Conservation (phyloP, 2,888 invertebrate genomes). For the Mechanitis mazaeus region DNA sequence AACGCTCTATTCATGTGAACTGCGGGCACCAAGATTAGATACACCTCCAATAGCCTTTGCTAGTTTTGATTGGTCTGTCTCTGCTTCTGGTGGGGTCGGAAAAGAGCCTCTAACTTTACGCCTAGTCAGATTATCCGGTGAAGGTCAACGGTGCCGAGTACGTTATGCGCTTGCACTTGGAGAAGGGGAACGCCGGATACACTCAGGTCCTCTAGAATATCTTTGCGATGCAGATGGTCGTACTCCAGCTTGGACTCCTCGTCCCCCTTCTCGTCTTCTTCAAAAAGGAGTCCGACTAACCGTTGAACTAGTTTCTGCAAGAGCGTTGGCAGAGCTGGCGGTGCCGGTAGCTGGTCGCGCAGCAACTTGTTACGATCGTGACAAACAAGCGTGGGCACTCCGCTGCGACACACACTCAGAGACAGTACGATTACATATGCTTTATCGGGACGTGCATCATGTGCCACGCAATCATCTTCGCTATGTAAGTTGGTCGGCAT, state of each 20-base stretch:
- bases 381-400: slow-evolving; percentile 87
- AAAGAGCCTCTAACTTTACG: slow-evolving; percentile 75
- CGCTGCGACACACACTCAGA: slow-evolving; percentile 87
- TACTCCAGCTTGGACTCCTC: slow-evolving; percentile 83
- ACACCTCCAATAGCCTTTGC: slow-evolving; percentile 83
- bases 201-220: slow-evolving; percentile 83
- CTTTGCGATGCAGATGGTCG: slow-evolving; percentile 83
- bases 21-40: slow-evolving; percentile 77
- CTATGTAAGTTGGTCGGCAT: slow-evolving; percentile 84
- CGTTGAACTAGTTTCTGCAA: slow-evolving; percentile 84
- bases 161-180: slow-evolving; percentile 82
- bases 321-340: slow-evolving; percentile 74
- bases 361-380: slow-evolving; percentile 84
- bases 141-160: slow-evolving; percentile 87
- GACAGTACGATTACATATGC: slow-evolving; percentile 83
- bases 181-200: slow-evolving; percentile 80
- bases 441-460: slow-evolving; percentile 85
- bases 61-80: slow-evolving; percentile 88
- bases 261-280: slow-evolving; percentile 77
- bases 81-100: slow-evolving; percentile 77
- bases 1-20: slow-evolving; percentile 84
- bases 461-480: slow-evolving; percentile 86
- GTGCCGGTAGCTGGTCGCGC: slow-evolving; percentile 77
- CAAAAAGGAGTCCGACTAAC: slow-evolving; percentile 82
- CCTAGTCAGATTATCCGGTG: slow-evolving; percentile 85